Percentiles rank a stretch among this genome's conserved stretches.
Conservation (phyloP, 2,797 vertebrate species). For the Anomalospiza imberbis region DNA sequence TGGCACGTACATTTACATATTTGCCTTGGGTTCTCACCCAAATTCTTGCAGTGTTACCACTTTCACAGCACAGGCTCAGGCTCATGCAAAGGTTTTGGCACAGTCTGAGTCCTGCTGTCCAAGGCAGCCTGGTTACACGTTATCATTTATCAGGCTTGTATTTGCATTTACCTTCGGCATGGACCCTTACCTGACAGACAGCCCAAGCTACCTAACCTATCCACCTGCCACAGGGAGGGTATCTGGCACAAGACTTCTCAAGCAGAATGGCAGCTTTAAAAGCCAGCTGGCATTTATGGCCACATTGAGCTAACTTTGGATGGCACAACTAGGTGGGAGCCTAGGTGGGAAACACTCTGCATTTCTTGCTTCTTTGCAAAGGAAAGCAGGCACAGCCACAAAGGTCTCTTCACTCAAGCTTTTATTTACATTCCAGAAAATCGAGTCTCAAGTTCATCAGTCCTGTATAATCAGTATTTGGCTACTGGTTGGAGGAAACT, state of each 20-base stretch:
- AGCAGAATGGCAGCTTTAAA: background rate
- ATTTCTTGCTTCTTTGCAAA: background rate
- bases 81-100: background rate
- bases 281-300: background rate
- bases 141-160: background rate
- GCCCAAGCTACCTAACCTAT: background rate
- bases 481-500: conserved; percentile 18
- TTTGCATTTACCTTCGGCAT: background rate
- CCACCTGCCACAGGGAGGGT: background rate
- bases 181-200: background rate
- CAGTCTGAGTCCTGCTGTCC: background rate
- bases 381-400: background rate
- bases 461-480: background rate
- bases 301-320: background rate
- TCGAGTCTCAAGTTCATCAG: background rate
- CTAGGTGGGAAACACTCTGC: background rate
- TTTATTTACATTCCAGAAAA: conserved; percentile 1
- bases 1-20: background rate
- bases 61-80: background rate
- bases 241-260: background rate
- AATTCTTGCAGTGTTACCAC: background rate
- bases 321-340: background rate
- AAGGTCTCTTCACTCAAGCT: background rate
- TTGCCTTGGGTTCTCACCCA: background rate
- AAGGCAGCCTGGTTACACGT: background rate